These are phyloP conservation scores for Phanerotoma sp. DNA, from an alignment of 2,888 invertebrate species.

Conservation along the genomic window DNA sequence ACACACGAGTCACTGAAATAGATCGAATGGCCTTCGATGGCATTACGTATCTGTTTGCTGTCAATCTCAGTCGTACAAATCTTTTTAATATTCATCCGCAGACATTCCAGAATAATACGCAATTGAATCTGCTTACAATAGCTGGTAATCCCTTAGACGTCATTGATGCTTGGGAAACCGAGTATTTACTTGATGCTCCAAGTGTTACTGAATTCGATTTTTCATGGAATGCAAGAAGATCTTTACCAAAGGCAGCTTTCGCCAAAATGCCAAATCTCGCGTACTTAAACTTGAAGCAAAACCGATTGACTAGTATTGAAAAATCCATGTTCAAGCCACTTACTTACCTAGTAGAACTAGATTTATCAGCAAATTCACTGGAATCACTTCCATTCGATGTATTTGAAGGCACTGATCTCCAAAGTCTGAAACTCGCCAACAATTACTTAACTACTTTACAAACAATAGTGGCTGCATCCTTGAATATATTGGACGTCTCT, in stretches of 20 bases:
- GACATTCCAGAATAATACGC: slow-evolving; percentile 69
- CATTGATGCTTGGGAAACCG: slow-evolving; percentile 54
- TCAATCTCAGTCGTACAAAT: slow-evolving; percentile 70
- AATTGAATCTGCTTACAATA: slow-evolving; percentile 67
- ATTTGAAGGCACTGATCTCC: slow-evolving; percentile 68
- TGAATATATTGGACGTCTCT: slow-evolving; percentile 70
- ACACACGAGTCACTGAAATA: slow-evolving; percentile 69
- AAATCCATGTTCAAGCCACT: slow-evolving; percentile 65
- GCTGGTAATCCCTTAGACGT: slow-evolving; percentile 67
- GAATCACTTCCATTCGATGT: slow-evolving; percentile 65
- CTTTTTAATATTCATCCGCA: slow-evolving; percentile 69
- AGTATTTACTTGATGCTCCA: slow-evolving; percentile 63
- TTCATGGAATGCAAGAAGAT: slow-evolving; percentile 69
- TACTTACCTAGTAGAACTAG: slow-evolving; percentile 69
- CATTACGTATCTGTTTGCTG: slow-evolving; percentile 66
- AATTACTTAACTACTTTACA: slow-evolving; percentile 69
- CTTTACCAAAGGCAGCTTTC: slow-evolving; percentile 67
- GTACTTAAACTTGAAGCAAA: slow-evolving; percentile 70
- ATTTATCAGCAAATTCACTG: slow-evolving; percentile 71
- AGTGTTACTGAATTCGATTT: slow-evolving; percentile 72
- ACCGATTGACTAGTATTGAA: slow-evolving; percentile 66
- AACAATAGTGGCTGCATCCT: slow-evolving; percentile 64
- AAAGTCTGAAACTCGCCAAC: slow-evolving; percentile 62
- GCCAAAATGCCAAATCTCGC: slow-evolving; percentile 66
- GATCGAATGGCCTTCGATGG: slow-evolving; percentile 71